Percentiles rank a stretch among this genome's conserved stretches.
phyloP scores from a whole-genome alignment of 2,888 invertebrate species.

The Salticus scenicus region DNA sequence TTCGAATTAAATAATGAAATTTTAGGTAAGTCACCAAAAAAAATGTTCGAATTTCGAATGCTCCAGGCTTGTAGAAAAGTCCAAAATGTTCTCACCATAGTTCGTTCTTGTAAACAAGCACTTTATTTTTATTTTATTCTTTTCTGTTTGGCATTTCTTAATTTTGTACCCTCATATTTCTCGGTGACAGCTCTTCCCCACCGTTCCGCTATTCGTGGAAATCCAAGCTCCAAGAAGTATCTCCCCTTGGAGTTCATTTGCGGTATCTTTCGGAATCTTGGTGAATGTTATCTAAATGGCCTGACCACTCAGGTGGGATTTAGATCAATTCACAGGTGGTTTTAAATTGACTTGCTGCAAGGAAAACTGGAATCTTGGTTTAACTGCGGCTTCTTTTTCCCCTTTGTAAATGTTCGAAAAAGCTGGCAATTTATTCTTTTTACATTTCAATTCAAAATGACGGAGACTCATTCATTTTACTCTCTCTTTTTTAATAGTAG shows the following conservation, averaged over 20 bases:
- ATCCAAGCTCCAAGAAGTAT: not conserved
- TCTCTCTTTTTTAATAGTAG: no score
- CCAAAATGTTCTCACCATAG: not conserved
- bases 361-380: not conserved
- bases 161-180: not conserved
- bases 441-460: no score
- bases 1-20: no score
- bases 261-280: not conserved
- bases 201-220: not conserved
- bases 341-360: not conserved
- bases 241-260: not conserved
- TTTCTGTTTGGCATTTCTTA: constrained; percentile 1
- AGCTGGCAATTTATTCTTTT: not conserved
- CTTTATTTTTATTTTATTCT: no score
- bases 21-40: no score
- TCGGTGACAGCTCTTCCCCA: not conserved
- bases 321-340: not conserved
- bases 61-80: no score
- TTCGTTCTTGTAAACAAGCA: not conserved
- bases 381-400: not conserved
- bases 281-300: constrained; percentile 1
- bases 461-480: not conserved
- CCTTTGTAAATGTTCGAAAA: not conserved
- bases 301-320: constrained; percentile 1
- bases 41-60: no score